Evolutionary conservation across 92 coral and sea anemone species (phyloP).

Genomic region (Phymanthus crucifer): DNA sequence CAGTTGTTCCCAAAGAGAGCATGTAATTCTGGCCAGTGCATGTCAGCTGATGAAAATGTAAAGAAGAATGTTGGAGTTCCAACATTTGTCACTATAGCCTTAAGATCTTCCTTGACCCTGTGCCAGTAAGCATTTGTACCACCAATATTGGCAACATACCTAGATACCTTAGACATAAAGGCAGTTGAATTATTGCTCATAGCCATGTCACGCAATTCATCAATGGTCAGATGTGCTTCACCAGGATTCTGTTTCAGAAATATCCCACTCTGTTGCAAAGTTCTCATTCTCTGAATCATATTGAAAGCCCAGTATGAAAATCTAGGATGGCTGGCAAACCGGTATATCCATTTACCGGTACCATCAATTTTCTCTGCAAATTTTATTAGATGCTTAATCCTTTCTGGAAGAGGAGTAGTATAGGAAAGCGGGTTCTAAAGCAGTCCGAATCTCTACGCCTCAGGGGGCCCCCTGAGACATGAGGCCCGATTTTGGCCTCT

Average conservation of each 20-base stretch:
- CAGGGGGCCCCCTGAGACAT: too few relatives aligned
- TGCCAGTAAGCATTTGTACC: conserved; percentile 74
- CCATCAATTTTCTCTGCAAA: conserved; percentile 51
- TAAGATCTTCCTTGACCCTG: conserved; percentile 53
- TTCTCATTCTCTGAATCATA: conserved; percentile 66
- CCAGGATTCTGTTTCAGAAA: conserved; percentile 59
- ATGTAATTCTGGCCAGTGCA: conserved; percentile 74
- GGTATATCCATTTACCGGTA: conserved; percentile 48
- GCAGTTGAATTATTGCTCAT: conserved; percentile 42
- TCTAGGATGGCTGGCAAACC: conserved; percentile 62
- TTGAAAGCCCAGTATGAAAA: conserved; percentile 72
- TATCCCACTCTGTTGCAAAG: conserved; percentile 55
- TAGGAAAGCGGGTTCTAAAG: too few relatives aligned
- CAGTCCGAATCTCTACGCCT: too few relatives aligned
- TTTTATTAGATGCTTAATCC: conserved; percentile 54
- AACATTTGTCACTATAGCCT: conserved; percentile 58
- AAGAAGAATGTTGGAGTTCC: conserved; percentile 74
- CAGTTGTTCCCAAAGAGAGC: conserved; percentile 26
- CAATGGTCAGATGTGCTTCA: conserved; percentile 61
- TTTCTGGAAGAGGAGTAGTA: too few relatives aligned
- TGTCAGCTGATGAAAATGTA: conserved; percentile 76
- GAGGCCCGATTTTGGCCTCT: too few relatives aligned
- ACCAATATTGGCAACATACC: conserved; percentile 69
- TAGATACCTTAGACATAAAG: conserved; percentile 66
- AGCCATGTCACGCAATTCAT: conserved; percentile 68